These are phyloP conservation scores for Opisthograptis luteolata DNA, from an alignment of 2,888 invertebrate genomes.

Conservation along the genomic window DNA sequence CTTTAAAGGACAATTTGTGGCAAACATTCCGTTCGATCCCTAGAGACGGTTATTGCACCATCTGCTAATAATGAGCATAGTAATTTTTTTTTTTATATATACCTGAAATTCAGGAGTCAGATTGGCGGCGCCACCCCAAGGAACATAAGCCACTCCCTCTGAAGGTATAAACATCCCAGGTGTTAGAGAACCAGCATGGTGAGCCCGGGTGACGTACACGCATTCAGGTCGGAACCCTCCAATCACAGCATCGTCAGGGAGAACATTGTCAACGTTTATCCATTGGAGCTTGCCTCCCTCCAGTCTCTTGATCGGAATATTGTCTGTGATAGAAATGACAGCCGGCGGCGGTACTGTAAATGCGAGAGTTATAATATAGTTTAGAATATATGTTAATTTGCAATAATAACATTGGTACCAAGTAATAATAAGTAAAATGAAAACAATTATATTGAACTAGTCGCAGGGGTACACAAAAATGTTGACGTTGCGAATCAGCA, in stretches of 20 bases:
- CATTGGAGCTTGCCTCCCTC: conserved; percentile 83
- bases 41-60: no score
- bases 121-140: conserved; percentile 91
- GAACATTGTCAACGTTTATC: conserved; percentile 84
- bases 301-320: conserved; percentile 29
- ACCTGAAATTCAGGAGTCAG: conserved; percentile 88
- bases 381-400: no score
- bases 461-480: no score
- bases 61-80: no score
- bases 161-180: conserved; percentile 91
- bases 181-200: conserved; percentile 88
- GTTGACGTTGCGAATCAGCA: no score
- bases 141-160: conserved; percentile 87
- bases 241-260: conserved; percentile 89
- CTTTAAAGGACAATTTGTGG: no score
- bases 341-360: conserved; percentile 48
- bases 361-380: no score
- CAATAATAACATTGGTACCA: no score
- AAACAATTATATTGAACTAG: no score
- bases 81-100: not conserved
- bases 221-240: conserved; percentile 86
- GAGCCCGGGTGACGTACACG: conserved; percentile 87
- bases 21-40: no score
- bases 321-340: conserved; percentile 29
- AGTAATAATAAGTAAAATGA: no score